phyloP scores from a whole-genome alignment of 1,140 invertebrate genomes.

The Plectrocnemia conspersa region DNA sequence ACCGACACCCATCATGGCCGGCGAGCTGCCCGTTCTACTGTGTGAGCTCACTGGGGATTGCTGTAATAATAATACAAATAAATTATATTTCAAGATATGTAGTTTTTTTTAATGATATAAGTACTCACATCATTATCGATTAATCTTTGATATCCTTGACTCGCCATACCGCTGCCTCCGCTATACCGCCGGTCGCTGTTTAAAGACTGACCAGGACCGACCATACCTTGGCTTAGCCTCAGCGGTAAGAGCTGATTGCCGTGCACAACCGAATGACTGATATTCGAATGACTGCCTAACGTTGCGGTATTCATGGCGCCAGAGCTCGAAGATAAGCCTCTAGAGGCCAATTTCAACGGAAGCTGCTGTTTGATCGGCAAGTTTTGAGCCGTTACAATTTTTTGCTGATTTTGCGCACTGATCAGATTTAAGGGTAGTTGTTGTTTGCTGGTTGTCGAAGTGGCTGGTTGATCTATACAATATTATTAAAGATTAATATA shows the following conservation, averaged over 20 bases:
- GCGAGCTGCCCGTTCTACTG: constrained; percentile 47
- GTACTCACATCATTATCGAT: constrained; percentile 33
- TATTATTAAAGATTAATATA: no score
- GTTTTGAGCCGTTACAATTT: constrained; percentile 52
- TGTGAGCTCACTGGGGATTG: constrained; percentile 42
- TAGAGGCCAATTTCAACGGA: constrained; percentile 68
- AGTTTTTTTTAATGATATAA: background rate
- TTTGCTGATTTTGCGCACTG: constrained; percentile 79
- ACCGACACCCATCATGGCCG: constrained; percentile 43
- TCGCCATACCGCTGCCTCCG: constrained; percentile 35
- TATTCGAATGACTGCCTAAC: constrained; percentile 8
- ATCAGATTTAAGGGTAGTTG: constrained; percentile 68
- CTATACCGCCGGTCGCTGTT: constrained; percentile 45
- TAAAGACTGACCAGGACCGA: constrained; percentile 36
- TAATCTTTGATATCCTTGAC: constrained; percentile 31
- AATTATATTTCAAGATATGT: no score
- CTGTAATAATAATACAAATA: constrained; percentile 18
- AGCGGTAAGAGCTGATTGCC: constrained; percentile 32
- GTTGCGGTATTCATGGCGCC: background rate
- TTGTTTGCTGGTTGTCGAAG: constrained; percentile 35
- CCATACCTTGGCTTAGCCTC: constrained; percentile 24
- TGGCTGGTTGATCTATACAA: constrained; percentile 34
- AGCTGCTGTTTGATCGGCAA: constrained; percentile 75
- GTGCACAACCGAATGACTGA: constrained; percentile 27
- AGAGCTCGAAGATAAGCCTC: background rate